Base-by-base conservation (phyloP, 2,888 invertebrate species). In the Pocota personata region DNA sequence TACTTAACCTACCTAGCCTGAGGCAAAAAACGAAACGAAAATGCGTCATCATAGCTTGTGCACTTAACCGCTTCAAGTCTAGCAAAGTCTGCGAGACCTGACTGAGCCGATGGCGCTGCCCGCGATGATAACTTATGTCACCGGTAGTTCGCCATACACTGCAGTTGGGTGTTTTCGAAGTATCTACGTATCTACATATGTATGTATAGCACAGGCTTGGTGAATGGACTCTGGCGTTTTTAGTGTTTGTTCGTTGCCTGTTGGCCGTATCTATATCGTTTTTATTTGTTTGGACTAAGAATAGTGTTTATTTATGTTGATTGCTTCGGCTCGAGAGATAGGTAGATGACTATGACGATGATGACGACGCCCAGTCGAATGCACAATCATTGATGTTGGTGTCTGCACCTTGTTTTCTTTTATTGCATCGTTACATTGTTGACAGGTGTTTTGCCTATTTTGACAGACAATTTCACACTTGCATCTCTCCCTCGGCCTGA, bases 291-390 rank as follows among this genome's bases (percentile, higher is more conserved):
- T 75, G 48, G 52, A 67, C 62, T 62, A 48, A 19, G 43, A 62
- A 58, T 60, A 69, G 46, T 82, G 69, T 82, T 82, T 82, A 76
- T 76, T 82, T 82, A 76, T 71, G 76, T 57, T 82, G 69, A 76
- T 82, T 71, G 64, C 60, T 73, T 52, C 43, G 35, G 37, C 35
- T 37, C 35, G 67, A 24, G 16, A 27, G 37, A 32, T 16, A 14
- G 21, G 58, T 16, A 21, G 43, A 73, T 5, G 72, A 50, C 32
- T n/a, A n/a, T n/a, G 37, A 27, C 12, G 27, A 14, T n/a, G 50
- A 62, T 16, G 35, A 32, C 8, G 48, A 52, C 37, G 40, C 50
- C 24, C 50, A 10, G 10, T 19, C 43, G 57, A 46, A 48, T 16
- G 40, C 30, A 21, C 55, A 55, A 27, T 37, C 37, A 37, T 6